Percentiles rank a stretch among this genome's conserved stretches.
phyloP scores from a whole-genome alignment of 2,113 vertebrate genomes.

The Morone saxatilis region DNA sequence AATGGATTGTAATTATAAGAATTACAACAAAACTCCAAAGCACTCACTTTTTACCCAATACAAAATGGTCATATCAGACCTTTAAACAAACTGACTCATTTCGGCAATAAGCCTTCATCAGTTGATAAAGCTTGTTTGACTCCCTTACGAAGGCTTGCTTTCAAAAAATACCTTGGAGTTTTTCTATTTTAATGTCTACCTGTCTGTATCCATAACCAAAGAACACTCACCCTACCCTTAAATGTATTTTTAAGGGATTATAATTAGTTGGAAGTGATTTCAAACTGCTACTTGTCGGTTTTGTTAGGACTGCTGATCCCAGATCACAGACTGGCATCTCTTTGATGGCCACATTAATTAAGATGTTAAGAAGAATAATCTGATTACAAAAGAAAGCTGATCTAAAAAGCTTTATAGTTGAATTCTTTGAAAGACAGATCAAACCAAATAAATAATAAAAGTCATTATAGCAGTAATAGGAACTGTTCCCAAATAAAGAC shows the following conservation, averaged over 20 bases:
- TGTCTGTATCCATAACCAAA: too few relatives aligned
- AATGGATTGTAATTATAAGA: slow-evolving; percentile 38
- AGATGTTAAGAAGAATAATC: background rate
- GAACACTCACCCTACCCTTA: too few relatives aligned
- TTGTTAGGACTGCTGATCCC: slow-evolving; percentile 6
- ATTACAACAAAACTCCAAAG: too few relatives aligned
- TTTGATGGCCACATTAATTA: slow-evolving; percentile 32
- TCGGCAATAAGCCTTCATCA: too few relatives aligned
- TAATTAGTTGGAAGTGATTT: slow-evolving; percentile 35
- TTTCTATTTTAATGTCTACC: too few relatives aligned
- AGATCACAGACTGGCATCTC: slow-evolving; percentile 9
- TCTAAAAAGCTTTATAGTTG: background rate
- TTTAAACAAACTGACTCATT: too few relatives aligned
- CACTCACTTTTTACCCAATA: too few relatives aligned
- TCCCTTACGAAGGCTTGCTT: too few relatives aligned
- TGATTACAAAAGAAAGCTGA: background rate
- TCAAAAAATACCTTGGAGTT: too few relatives aligned
- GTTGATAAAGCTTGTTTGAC: too few relatives aligned
- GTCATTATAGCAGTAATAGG: background rate
- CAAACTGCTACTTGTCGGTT: background rate
- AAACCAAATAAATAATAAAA: slow-evolving; percentile 15
- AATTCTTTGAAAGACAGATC: slow-evolving; percentile 30
- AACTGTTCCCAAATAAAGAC: too few relatives aligned
- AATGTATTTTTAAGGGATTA: slow-evolving; percentile 6
- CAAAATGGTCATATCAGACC: too few relatives aligned